Percentiles rank a stretch among this genome's conserved stretches.
These are phyloP conservation scores for Lucilia sericata DNA, from an alignment of 1,140 invertebrate species.

Conservation along the genomic window DNA sequence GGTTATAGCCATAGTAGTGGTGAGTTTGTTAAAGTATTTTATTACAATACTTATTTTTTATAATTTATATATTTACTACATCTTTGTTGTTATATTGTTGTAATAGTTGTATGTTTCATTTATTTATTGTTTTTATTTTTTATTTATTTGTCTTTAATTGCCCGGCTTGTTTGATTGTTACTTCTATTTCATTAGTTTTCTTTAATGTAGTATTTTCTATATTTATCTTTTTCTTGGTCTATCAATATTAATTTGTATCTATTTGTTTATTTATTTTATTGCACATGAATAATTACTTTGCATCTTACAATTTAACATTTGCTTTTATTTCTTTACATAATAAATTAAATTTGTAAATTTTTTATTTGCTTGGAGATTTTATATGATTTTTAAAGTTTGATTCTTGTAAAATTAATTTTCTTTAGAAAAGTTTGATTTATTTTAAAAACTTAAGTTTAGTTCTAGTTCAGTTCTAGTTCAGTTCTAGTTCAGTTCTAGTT, in stretches of 20 bases:
- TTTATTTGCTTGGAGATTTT: background rate
- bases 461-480: too few relatives aligned
- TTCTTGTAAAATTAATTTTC: background rate
- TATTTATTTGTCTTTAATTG: background rate
- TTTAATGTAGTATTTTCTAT: background rate
- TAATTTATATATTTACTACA: constrained; percentile 9
- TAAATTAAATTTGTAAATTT: background rate
- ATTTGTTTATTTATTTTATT: background rate
- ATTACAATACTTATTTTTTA: background rate
- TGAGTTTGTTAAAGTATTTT: constrained; percentile 53
- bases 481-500: too few relatives aligned
- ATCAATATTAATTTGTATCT: background rate
- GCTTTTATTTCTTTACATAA: background rate
- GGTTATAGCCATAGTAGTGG: constrained; percentile 67
- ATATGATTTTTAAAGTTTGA: background rate
- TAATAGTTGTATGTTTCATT: background rate
- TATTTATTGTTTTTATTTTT: background rate
- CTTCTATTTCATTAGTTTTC: background rate
- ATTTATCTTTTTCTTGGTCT: background rate
- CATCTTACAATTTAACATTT: background rate
- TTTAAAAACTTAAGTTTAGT: too few relatives aligned
- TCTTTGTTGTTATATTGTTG: background rate
- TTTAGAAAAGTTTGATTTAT: too few relatives aligned
- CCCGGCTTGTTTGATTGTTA: background rate
- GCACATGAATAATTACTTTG: background rate